Base-by-base conservation (phyloP, 2,113 vertebrate genomes). In the Sialia sialis region DNA sequence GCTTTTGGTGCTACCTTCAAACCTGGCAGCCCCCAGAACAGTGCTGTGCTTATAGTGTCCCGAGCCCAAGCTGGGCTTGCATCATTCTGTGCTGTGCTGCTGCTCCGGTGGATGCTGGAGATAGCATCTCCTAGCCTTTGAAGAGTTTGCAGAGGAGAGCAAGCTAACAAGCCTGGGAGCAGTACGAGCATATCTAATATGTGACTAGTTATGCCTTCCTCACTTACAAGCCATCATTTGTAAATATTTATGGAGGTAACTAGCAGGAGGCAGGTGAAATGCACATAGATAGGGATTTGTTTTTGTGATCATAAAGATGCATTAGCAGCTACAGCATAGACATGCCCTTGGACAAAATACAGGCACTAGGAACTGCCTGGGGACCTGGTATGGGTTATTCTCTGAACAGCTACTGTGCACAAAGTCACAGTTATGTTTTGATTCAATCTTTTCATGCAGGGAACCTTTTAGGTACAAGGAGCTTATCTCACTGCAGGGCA, bases 51-150 rank as follows among this genome's bases (percentile, higher is more conserved):
- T 16, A 2, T 20, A n/a, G 39, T 30, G 48, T 44, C 58, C 44
- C 0, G 0, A 64, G 67, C 44, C 63, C 36, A 43, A 34, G 46
- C 44, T 10, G 27, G 21, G 49, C 27, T 73, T 8, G 4, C 36
- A 27, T 56, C 48, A 4, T 51, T 26, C 16, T 1, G 10, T 62
- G 76, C 43, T 36, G 36, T 0, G 1, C 36, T 82, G 48, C 58
- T 46, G 29, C 3, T 1, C 7, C 0, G 1, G 29, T 26, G 19
- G 17, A 27, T 1, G 11, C 56, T 59, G 84, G 23, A 55, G 39
- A 62, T n/a, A 34, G 51, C 41, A 43, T 48, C 72, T 89, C 66
- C 34, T 55, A 56, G 25, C 56, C 74, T 70, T 77, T 30, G 25
- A 58, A 59, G 64, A 9, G 30, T 48, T 69, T 84, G 21, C 30